Conservation (phyloP, 2,888 invertebrate species). For the Fabriciana adippe region DNA sequence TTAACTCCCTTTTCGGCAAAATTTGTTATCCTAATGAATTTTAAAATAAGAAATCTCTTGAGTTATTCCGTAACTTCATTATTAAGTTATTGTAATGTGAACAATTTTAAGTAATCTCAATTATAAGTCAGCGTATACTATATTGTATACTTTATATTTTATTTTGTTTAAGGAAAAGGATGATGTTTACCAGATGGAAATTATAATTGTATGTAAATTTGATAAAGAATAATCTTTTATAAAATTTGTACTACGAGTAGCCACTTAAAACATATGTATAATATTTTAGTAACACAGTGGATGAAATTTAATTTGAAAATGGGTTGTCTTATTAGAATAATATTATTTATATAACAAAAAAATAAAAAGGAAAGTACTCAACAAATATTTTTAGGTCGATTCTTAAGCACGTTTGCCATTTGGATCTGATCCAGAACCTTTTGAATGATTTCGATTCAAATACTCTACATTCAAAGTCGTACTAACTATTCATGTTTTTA, state of each 20-base stretch:
- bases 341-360: background rate
- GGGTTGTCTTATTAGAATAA: no score
- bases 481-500: conserved; percentile 11
- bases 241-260: no score
- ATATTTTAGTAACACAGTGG: no score
- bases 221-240: no score
- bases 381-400: conserved; percentile 35
- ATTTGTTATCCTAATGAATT: conserved; percentile 23
- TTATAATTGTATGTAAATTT: background rate
- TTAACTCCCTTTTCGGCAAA: conserved; percentile 27
- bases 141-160: background rate
- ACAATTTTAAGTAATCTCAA: background rate
- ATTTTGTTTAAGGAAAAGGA: background rate
- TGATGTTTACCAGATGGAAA: background rate
- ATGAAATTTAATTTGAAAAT: no score
- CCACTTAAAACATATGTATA: no score
- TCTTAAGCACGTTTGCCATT: conserved; percentile 40
- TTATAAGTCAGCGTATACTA: background rate
- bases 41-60: background rate
- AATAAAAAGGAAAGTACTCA: conserved; percentile 21
- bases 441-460: conserved; percentile 35
- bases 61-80: background rate
- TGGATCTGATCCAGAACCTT: conserved; percentile 39
- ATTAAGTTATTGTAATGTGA: background rate
- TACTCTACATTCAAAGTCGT: conserved; percentile 26